Evolutionary conservation across 2,797 vertebrate species (phyloP), one percentile per base, ranked within the genome.

Genomic region (Dermochelys coriacea): DNA sequence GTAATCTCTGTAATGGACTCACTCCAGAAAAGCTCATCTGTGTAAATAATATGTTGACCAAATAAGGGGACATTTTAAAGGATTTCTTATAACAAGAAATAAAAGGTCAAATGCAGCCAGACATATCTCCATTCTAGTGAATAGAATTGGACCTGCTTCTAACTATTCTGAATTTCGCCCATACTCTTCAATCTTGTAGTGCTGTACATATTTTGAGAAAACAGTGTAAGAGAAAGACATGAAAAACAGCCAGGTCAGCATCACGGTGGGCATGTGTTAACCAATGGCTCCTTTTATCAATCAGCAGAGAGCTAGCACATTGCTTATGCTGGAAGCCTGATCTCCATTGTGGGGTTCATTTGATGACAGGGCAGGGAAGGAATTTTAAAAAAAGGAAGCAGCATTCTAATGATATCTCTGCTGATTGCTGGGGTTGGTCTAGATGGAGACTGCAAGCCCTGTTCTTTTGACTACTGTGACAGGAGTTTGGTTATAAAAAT

Each of bases 401-500:
- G 9, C 18, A 6, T 23, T 41, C 41, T 84, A 68, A 86, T 31
- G 82, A 78, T 2, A 1, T 55, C 61, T 78, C 91, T 87, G 85
- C 78, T 81, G 84, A 90, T 37, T 90, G 1, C 21, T 77, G 74
- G 10, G 21, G 21, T 41, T 71, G 21, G 74, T 49, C 45, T 47
- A 49, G 31, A 77, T 77, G 41, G 45, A 77, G 25, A 31, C 74
- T 49, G 47, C 14, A 47, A 29, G 27, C 89, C 85, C 49, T 64
- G 71, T 57, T 93, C 25, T 86, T 86, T 85, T 1, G 0, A 75
- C 29, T 21, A 49, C 61, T 77, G 21, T 12, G 41, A 74, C 21
- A 71, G 61, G 25, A 91, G 71, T 79, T 82, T 77, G 57, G 79
- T 18, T 80, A 49, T 79, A 91, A 86, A 95, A 94, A 83, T 52